Percentiles rank a stretch among this genome's conserved stretches.
Evolutionary conservation across 2,113 vertebrate genomes (phyloP).

Genomic region (Megaleporinus macrocephalus): DNA sequence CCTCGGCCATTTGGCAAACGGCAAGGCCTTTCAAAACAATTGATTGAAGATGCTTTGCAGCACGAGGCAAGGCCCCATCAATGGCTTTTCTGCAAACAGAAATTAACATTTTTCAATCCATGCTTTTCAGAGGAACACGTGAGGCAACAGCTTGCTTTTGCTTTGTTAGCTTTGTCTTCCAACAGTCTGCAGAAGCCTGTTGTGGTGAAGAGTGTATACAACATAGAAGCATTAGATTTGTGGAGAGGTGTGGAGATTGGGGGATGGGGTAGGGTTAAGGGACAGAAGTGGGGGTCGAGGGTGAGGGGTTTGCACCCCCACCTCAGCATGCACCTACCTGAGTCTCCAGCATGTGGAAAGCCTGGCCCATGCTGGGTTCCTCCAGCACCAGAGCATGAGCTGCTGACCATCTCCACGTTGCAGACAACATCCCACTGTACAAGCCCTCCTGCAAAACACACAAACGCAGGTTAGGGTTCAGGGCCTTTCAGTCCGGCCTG

Average conservation of each 20-base stretch:
- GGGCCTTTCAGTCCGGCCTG: slow-evolving; percentile 48
- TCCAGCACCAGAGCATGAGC: slow-evolving; percentile 34
- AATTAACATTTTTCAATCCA: slow-evolving; percentile 76
- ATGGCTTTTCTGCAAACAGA: slow-evolving; percentile 82
- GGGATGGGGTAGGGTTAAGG: slow-evolving; percentile 10
- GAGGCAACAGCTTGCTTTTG: slow-evolving; percentile 41
- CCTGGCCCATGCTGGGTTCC: slow-evolving; percentile 37
- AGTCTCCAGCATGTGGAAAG: slow-evolving; percentile 21
- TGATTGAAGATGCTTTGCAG: slow-evolving; percentile 79
- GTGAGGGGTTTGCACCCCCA: slow-evolving; percentile 17
- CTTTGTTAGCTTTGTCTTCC: slow-evolving; percentile 21
- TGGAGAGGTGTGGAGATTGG: slow-evolving; percentile 21
- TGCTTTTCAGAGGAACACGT: slow-evolving; percentile 59
- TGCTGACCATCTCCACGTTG: slow-evolving; percentile 48
- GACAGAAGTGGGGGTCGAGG: slow-evolving; percentile 16
- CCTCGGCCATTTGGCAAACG: slow-evolving; percentile 63
- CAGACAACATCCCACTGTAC: slow-evolving; percentile 57
- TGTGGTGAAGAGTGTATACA: slow-evolving; percentile 42
- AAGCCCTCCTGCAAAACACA: slow-evolving; percentile 57
- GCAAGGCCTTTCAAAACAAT: slow-evolving; percentile 66
- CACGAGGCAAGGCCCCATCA: slow-evolving; percentile 76
- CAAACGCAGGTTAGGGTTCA: slow-evolving; percentile 51
- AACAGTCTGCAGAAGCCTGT: slow-evolving; percentile 38
- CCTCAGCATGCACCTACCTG: slow-evolving; percentile 60
- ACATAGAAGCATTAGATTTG: slow-evolving; percentile 43